Base-by-base conservation (phyloP, 2,113 vertebrate genomes). In the Chionomys nivalis region DNA sequence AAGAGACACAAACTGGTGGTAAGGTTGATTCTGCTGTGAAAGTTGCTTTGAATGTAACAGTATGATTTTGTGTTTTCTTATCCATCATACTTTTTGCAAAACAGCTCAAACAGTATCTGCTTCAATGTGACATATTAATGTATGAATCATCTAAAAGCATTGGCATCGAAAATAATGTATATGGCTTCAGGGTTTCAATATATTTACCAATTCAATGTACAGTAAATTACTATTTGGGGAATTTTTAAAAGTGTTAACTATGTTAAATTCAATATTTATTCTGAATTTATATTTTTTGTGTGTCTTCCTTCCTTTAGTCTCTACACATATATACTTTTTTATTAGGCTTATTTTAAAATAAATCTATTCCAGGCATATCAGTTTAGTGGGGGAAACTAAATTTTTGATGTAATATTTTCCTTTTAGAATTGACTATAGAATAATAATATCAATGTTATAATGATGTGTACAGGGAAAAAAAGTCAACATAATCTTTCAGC, bases 101-200 rank as follows among this genome's bases (percentile, higher is more conserved):
- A 75, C 4, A 96, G 91, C 7, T 77, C 90, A 94, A 98, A 92
- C 26, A 97, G 82, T 47, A 94, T 91, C 70, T 96, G 9, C 14
- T 90, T 88, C 21, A 26, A 95, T 28, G 89, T 96, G n/a, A 42
- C 93, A 93, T 96, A 26, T 96, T 95, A 63, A 1, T 79, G 52
- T 23, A 95, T 6, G 95, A 83, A 95, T 44, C 75, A 2, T 0
- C 36, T 39, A 94, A 36, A n/a, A 95, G 52, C 70, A 1, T 63
- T 33, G 97, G 3, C 28, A 94, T 95, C 91, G 89, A 97, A 97
- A 97, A 95, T 75, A 92, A 36, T 11, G 19, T 36, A 72, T 1
- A 42, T 47, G 42, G 24, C 13, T 16, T 28, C 66, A 68, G 66
- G 66, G 24, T 65, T 26, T 75, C 1, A 96, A 96, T 75, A 95